phyloP scores from a whole-genome alignment of 2,797 vertebrate species.

The Euphonia xanthogaster region DNA sequence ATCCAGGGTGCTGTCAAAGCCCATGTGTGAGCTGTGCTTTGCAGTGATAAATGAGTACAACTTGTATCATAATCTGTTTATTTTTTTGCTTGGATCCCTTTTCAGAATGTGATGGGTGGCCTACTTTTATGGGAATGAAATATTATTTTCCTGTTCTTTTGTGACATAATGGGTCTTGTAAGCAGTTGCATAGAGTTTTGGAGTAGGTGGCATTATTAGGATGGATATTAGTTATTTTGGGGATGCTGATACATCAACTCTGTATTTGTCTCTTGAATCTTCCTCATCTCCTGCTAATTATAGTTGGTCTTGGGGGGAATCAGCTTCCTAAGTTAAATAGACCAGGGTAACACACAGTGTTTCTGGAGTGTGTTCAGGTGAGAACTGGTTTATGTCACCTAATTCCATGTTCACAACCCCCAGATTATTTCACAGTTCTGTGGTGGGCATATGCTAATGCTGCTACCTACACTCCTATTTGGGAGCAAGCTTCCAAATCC shows the following conservation, averaged over 20 bases:
- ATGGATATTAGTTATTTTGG: conserved; percentile 71
- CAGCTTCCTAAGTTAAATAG: conserved; percentile 5
- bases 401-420: neutral
- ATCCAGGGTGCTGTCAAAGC: neutral
- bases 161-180: conserved; percentile 44
- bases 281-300: conserved; percentile 56
- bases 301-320: conserved; percentile 52
- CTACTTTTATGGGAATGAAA: conserved; percentile 72
- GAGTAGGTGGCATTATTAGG: conserved; percentile 54
- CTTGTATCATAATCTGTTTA: conserved; percentile 45
- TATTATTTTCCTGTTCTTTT: conserved; percentile 63
- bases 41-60: conserved; percentile 56
- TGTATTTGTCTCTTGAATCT: conserved; percentile 64
- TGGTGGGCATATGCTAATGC: neutral
- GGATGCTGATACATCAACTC: conserved; percentile 51
- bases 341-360: neutral
- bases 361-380: neutral
- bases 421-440: neutral
- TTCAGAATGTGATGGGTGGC: conserved; percentile 58
- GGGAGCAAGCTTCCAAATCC: neutral
- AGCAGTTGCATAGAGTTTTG: conserved; percentile 47
- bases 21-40: neutral
- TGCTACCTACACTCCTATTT: neutral
- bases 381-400: neutral
- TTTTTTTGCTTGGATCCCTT: neutral